Evolutionary conservation across 2,113 vertebrate species (phyloP), one percentile per base, ranked within the genome.

Genomic region (Tringa solitaria): DNA sequence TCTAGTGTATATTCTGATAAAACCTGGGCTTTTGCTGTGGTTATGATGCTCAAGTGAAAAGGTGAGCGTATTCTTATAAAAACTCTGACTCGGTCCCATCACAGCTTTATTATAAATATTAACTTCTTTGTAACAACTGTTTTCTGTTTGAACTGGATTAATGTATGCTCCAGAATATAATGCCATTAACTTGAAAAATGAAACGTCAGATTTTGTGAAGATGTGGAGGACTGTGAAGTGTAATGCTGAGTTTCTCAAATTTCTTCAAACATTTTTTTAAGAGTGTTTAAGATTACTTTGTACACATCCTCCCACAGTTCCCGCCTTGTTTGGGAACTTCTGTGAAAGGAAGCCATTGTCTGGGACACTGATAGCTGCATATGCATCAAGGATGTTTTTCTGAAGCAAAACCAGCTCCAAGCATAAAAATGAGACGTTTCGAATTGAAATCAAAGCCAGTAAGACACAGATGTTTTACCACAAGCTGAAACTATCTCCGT

Each of bases 231-330:
- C 56, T 88, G 60, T 57, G 63, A 79, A 70, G 24, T 11, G 6
- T 53, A 73, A 84, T 41, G 50, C 1, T 37, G 24, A 72, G 18
- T 75, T 88, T 74, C 56, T 82, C 51, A 59, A 12, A 53, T 76
- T 87, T 64, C 48, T 92, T 70, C 65, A 84, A 67, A 69, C 30
- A 1, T 67, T 87, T 61, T 81, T 89, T 87, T 33, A 56, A 48
- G 64, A 81, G 22, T 14, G 4, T 83, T 80, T 89, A 95, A 93
- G 93, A 87, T 94, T 64, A 86, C 92, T 96, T 97, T 93, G 77
- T 94, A 51, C 3, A 3, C 35, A 46, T 28, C 50, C 84, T 93
- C 56, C 65, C 75, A 95, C 95, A 97, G 77, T 83, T 76, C 39
- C 60, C 0, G 6, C 51, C 63, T 84, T 95, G 85, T 97, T 87